Evolutionary conservation across 2,113 vertebrate genomes (phyloP).

Genomic region (Hucho hucho): DNA sequence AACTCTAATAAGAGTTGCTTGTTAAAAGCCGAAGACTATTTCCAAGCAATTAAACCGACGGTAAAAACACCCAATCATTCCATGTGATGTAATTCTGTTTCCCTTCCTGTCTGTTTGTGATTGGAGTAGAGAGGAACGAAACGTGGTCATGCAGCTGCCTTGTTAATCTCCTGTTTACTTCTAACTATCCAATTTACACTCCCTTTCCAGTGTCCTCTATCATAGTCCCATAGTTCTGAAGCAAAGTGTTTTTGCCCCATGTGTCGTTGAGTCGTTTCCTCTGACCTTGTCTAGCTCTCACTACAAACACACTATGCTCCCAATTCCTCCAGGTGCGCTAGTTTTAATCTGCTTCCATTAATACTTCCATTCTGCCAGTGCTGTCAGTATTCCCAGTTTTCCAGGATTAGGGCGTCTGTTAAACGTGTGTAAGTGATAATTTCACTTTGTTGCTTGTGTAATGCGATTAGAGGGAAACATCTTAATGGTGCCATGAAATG

Average conservation of each 20-base stretch:
- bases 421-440: slow-evolving; percentile 40
- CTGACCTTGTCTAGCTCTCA: neutral
- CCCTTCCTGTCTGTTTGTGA: neutral
- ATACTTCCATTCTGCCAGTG: slow-evolving; percentile 8
- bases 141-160: neutral
- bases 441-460: slow-evolving; percentile 45
- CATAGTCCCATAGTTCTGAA: neutral
- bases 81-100: neutral
- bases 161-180: neutral
- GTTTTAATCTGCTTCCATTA: neutral
- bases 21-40: neutral
- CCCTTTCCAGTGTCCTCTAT: neutral
- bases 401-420: slow-evolving; percentile 49
- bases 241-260: slow-evolving; percentile 21
- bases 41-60: neutral
- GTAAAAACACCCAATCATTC: neutral
- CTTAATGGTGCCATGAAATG: slow-evolving; percentile 41
- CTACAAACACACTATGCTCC: slow-evolving; percentile 5
- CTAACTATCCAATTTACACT: neutral
- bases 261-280: slow-evolving; percentile 1
- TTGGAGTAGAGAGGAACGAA: neutral
- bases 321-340: neutral
- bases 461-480: slow-evolving; percentile 59
- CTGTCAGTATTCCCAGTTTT: slow-evolving; percentile 41
- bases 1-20: slow-evolving; percentile 6